Base-by-base conservation (phyloP, 2,888 invertebrate species). In the Dolichopus griseipennis region DNA sequence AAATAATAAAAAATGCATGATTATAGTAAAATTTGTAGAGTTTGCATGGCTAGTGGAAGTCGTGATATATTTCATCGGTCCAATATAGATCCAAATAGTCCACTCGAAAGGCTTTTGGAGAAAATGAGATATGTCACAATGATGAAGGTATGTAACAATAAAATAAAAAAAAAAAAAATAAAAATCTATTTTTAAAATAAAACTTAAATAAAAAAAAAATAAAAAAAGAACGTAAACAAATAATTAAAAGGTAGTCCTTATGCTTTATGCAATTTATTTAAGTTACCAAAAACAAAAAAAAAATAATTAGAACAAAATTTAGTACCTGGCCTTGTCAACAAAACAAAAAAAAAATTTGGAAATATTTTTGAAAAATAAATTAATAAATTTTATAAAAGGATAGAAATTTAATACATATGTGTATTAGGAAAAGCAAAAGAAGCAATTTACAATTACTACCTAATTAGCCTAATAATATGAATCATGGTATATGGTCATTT, bases 91-190 rank as follows among this genome's bases (percentile, higher is more conserved):
- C 65, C 67, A 21, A 37, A 66, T 12, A 64, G 65, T 15, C 69
- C 71, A 27, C 67, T 71, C n/a, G 70, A 71, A 22, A 67, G 69
- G 20, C 68, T 71, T 18, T 67, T 71, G 18, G 73, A 73, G 65
- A 73, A 73, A 67, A 65, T 73, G 64, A 68, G 73, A 67, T 73
- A 72, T 66, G 71, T 73, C 65, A 72, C 72, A 18, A 72, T 73
- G 72, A 67, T 71, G 67, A 72, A 73, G 66, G 73, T 73, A 71
- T 71, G 65, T 65, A 15, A n/a, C n/a, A n/a, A 52, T 52, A 52
- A 12, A 34, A 52, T 52, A 52, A 18, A 61, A 34, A 66, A 9
- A 18, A 66, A 43, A 65, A 20, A 37, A 64, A 64, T 64, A n/a
- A 22, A 6, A 37, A 8, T 15, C 9, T 34, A 34, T n/a, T 64